Percentiles rank a stretch among this genome's conserved stretches.
phyloP scores from a whole-genome alignment of 1,140 invertebrate genomes.

The Cryptotermes secundus region DNA sequence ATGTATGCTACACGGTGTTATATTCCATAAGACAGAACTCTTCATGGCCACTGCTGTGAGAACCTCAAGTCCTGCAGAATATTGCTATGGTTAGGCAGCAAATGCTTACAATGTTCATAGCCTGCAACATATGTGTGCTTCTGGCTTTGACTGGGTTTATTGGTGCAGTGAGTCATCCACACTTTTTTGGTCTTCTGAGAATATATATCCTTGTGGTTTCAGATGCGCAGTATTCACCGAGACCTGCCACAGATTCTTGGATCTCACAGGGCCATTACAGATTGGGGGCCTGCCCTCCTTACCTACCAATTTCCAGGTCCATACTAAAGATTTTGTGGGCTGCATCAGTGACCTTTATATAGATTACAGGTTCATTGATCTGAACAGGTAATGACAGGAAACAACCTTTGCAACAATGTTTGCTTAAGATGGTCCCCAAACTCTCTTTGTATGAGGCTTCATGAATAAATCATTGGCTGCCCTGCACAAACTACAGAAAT shows the following conservation, averaged over 20 bases:
- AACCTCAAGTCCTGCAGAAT: no score
- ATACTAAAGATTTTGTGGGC: constrained; percentile 83
- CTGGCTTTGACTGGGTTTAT: no score
- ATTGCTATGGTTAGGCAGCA: no score
- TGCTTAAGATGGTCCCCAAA: background rate
- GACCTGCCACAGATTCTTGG: constrained; percentile 92
- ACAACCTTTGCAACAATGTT: background rate
- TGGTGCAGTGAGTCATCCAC: no score
- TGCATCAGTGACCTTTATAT: constrained; percentile 90
- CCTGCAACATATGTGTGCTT: no score
- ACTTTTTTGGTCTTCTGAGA: no score
- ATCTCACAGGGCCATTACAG: constrained; percentile 93
- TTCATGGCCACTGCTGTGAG: no score
- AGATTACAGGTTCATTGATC: constrained; percentile 84
- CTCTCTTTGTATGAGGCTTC: background rate
- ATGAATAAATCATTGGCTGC: no score
- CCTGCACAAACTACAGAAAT: no score
- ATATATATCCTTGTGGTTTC: background rate
- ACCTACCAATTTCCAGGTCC: constrained; percentile 77
- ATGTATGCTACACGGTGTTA: no score
- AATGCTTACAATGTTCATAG: no score
- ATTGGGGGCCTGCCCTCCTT: constrained; percentile 88
- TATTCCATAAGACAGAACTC: no score
- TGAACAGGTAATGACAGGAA: constrained; percentile 65
- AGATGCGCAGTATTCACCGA: constrained; percentile 80